phyloP scores from a whole-genome alignment of 2,113 vertebrate species.

The Pituophis catenifer region DNA sequence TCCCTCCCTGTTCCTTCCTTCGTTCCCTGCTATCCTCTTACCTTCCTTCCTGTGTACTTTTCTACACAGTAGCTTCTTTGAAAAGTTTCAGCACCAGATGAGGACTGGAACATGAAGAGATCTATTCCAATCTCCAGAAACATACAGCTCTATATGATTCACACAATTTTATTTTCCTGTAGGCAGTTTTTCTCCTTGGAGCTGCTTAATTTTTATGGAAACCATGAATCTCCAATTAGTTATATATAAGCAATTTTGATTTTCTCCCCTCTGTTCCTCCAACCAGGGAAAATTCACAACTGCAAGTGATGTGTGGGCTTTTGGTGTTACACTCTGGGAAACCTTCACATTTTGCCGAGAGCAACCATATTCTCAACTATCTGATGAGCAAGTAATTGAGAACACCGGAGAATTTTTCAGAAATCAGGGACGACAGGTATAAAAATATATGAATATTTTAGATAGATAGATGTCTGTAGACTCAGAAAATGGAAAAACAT shows the following conservation, averaged over 20 bases:
- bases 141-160: not conserved
- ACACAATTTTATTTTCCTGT: not conserved
- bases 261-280: not conserved
- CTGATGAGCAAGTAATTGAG: slow-evolving; percentile 95
- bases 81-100: not conserved
- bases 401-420: slow-evolving; percentile 97
- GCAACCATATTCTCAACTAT: slow-evolving; percentile 91
- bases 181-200: not conserved
- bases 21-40: not conserved
- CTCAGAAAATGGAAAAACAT: not conserved
- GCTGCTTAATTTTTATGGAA: not conserved
- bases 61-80: not conserved
- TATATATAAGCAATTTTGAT: not conserved
- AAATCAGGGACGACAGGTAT: slow-evolving; percentile 90
- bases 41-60: not conserved
- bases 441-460: not conserved
- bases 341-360: slow-evolving; percentile 89
- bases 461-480: rapidly evolving
- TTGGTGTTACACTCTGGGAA: slow-evolving; percentile 94
- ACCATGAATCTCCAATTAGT: not conserved
- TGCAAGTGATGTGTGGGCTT: slow-evolving; percentile 95
- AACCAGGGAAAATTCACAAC: slow-evolving; percentile 95
- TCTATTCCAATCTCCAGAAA: not conserved
- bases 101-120: not conserved
- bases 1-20: not conserved